These are phyloP conservation scores for Champsocephalus gunnari DNA, from an alignment of 2,797 vertebrate genomes.

Conservation along the genomic window DNA sequence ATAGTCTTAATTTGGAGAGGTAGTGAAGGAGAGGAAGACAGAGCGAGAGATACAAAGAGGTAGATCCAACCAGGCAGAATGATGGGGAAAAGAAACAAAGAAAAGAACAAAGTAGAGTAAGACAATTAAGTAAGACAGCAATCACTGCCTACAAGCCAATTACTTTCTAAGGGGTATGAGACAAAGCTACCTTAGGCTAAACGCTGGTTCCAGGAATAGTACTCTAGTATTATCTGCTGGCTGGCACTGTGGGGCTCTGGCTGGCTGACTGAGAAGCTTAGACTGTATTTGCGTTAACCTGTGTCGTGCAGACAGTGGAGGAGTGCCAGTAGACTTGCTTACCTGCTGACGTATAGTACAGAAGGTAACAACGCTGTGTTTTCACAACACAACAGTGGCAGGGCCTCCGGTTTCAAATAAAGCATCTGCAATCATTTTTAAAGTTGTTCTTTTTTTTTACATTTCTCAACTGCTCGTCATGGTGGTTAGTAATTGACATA, in stretches of 20 bases:
- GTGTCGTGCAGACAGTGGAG: slow-evolving; percentile 49
- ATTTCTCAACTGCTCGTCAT: neutral
- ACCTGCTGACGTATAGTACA: slow-evolving; percentile 28
- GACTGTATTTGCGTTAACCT: slow-evolving; percentile 49
- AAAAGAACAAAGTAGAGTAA: slow-evolving; percentile 27
- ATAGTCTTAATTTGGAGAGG: slow-evolving; percentile 52
- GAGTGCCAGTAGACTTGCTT: slow-evolving; percentile 35
- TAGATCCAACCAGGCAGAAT: slow-evolving; percentile 36
- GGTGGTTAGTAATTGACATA: neutral
- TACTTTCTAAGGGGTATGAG: slow-evolving; percentile 47
- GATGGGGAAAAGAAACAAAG: slow-evolving; percentile 35
- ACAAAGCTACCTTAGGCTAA: slow-evolving; percentile 65
- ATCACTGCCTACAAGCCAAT: slow-evolving; percentile 59
- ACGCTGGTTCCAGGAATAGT: slow-evolving; percentile 66
- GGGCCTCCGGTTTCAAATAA: neutral
- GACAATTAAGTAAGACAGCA: slow-evolving; percentile 27
- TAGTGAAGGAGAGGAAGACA: slow-evolving; percentile 18
- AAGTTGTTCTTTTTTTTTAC: neutral
- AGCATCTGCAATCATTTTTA: neutral
- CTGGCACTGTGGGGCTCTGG: slow-evolving; percentile 26
- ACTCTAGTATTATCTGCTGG: slow-evolving; percentile 54
- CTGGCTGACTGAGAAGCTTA: slow-evolving; percentile 55
- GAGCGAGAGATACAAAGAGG: neutral
- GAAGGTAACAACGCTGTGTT: neutral
- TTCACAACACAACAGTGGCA: neutral